Conservation (phyloP, 2,888 invertebrate genomes). For the Cactoblastis cactorum region DNA sequence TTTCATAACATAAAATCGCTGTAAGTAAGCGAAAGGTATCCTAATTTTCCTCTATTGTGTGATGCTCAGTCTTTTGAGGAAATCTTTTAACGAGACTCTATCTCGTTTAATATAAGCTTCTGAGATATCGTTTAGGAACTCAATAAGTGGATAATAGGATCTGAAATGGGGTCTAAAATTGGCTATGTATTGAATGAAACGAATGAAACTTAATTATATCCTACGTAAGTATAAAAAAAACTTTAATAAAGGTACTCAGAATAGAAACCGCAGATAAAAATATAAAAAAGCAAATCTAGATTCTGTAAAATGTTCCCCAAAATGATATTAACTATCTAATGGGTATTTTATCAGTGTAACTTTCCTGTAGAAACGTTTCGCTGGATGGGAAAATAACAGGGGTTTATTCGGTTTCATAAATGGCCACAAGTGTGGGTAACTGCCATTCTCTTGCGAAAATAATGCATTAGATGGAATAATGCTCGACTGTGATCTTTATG, state of each 20-base stretch:
- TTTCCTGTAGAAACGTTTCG: slow-evolving; percentile 13
- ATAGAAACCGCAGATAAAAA: not conserved
- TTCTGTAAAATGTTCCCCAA: not conserved
- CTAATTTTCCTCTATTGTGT: not conserved
- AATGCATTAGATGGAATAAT: slow-evolving; percentile 24
- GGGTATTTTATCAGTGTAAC: slow-evolving; percentile 16
- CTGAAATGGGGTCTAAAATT: not conserved
- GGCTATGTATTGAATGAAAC: too few species aligned
- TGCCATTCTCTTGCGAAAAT: slow-evolving; percentile 28
- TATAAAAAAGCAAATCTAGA: not conserved
- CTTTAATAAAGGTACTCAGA: too few species aligned
- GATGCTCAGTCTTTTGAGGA: not conserved
- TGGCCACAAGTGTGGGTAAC: slow-evolving; percentile 34
- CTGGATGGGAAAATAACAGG: slow-evolving; percentile 19
- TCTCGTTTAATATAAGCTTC: not conserved
- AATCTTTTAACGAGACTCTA: slow-evolving; percentile 1
- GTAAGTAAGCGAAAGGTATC: not conserved
- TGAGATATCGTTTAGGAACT: not conserved
- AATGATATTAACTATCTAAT: slow-evolving; percentile 17
- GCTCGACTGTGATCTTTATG: too few species aligned
- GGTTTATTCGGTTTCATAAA: slow-evolving; percentile 26
- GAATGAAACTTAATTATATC: too few species aligned
- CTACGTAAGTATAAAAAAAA: too few species aligned
- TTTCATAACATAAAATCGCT: not conserved
- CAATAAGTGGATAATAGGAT: not conserved